These are phyloP conservation scores for Pseudopleuronectes americanus DNA, from an alignment of 2,797 vertebrate genomes.

Conservation along the genomic window DNA sequence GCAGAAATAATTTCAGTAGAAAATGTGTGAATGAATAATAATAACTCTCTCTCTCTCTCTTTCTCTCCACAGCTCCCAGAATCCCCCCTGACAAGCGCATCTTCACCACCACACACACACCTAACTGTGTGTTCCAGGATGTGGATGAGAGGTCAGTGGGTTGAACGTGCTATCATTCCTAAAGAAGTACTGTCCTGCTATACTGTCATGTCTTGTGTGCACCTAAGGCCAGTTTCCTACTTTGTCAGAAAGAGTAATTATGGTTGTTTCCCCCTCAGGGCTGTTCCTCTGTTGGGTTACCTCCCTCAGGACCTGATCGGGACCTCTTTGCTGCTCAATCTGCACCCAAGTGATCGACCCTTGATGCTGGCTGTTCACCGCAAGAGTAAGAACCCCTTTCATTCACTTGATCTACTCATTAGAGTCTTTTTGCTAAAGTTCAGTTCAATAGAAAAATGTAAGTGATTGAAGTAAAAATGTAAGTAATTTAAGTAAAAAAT, in stretches of 20 bases:
- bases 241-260: neutral
- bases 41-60: too few species aligned
- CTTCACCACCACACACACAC: conserved; percentile 97
- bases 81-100: conserved; percentile 96
- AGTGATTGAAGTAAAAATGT: too few species aligned
- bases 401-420: neutral
- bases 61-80: conserved; percentile 86
- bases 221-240: neutral
- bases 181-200: too few species aligned
- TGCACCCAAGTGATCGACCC: conserved; percentile 93
- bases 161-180: neutral
- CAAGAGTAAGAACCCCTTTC: conserved; percentile 84
- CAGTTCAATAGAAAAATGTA: too few species aligned
- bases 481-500: too few species aligned
- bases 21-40: too few species aligned
- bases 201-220: too few species aligned
- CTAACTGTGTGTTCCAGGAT: conserved; percentile 95
- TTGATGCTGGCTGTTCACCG: conserved; percentile 94
- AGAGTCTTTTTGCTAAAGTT: neutral
- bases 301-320: conserved; percentile 96
- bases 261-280: conserved; percentile 77
- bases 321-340: conserved; percentile 89
- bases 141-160: conserved; percentile 92
- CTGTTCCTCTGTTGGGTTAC: conserved; percentile 93
- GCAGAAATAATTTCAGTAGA: too few species aligned